phyloP scores from a whole-genome alignment of 2,797 vertebrate species.

The Sphaeramia orbicularis region DNA sequence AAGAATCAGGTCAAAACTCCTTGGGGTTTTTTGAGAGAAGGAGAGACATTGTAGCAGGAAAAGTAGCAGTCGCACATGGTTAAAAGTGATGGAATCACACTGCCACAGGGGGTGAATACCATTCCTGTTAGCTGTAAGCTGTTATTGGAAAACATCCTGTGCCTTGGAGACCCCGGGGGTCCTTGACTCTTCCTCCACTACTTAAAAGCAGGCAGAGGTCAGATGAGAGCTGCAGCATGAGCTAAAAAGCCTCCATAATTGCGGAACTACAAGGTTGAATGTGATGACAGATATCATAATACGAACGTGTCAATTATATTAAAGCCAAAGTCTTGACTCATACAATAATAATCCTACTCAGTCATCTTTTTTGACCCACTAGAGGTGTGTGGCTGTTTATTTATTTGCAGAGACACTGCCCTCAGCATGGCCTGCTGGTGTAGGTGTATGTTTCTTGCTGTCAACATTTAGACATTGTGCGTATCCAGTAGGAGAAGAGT shows the following conservation, averaged over 20 bases:
- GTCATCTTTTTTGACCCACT: too few relatives aligned
- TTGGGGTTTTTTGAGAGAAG: slow-evolving; percentile 57
- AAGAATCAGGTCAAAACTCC: slow-evolving; percentile 75
- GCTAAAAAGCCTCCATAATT: slow-evolving; percentile 25
- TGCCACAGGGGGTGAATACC: slow-evolving; percentile 64
- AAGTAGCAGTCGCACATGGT: slow-evolving; percentile 61
- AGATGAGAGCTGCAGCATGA: slow-evolving; percentile 36
- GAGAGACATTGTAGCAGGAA: slow-evolving; percentile 35
- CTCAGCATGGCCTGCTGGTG: too few relatives aligned
- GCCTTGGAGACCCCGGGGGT: slow-evolving; percentile 60
- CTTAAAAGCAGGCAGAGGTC: slow-evolving; percentile 71
- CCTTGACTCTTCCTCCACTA: slow-evolving; percentile 56
- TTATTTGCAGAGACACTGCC: too few relatives aligned
- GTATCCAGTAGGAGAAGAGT: too few relatives aligned
- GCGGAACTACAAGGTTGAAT: slow-evolving; percentile 21
- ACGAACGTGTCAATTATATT: slow-evolving; percentile 28
- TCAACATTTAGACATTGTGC: too few relatives aligned
- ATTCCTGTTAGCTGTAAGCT: slow-evolving; percentile 73
- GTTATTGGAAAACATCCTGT: slow-evolving; percentile 79
- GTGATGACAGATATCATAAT: slow-evolving; percentile 34
- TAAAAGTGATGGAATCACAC: slow-evolving; percentile 75
- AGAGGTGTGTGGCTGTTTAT: too few relatives aligned
- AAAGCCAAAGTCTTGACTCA: too few relatives aligned
- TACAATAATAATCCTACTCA: too few relatives aligned
- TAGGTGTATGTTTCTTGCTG: too few relatives aligned